These are phyloP conservation scores for Limanda limanda DNA, from an alignment of 2,113 vertebrate species.

Conservation along the genomic window DNA sequence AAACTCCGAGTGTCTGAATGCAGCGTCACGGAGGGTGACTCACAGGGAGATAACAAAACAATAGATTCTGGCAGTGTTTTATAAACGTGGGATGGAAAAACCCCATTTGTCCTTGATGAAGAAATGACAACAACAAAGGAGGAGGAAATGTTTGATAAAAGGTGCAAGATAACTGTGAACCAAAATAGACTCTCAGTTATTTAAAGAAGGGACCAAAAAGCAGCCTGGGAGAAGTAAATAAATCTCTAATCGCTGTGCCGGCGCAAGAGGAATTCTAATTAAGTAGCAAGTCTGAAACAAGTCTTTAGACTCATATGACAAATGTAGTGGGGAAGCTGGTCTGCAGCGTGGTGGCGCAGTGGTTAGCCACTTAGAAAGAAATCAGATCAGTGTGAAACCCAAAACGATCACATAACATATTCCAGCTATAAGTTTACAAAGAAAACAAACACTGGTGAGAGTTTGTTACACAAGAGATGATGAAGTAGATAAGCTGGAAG, in stretches of 20 bases:
- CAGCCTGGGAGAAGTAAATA: constrained; percentile 25
- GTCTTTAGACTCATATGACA: constrained; percentile 28
- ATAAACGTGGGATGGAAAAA: neutral
- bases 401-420: neutral
- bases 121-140: neutral
- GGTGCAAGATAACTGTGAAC: neutral
- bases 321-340: neutral
- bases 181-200: neutral
- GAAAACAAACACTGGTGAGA: neutral
- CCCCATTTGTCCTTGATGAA: neutral
- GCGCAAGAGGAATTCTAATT: constrained; percentile 39
- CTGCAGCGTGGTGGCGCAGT: constrained; percentile 14
- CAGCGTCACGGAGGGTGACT: neutral
- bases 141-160: neutral
- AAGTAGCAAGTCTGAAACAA: constrained; percentile 19
- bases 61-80: constrained; percentile 6
- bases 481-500: neutral
- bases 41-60: constrained; percentile 5
- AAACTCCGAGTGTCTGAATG: constrained; percentile 9
- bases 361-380: constrained; percentile 23
- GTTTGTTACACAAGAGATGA: constrained; percentile 4
- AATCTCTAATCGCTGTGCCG: constrained; percentile 23
- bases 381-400: constrained; percentile 18
- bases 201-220: constrained; percentile 26
- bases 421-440: neutral